Base-by-base conservation (phyloP, 2,797 vertebrate species). In the Scolopax bukidnonensis region DNA sequence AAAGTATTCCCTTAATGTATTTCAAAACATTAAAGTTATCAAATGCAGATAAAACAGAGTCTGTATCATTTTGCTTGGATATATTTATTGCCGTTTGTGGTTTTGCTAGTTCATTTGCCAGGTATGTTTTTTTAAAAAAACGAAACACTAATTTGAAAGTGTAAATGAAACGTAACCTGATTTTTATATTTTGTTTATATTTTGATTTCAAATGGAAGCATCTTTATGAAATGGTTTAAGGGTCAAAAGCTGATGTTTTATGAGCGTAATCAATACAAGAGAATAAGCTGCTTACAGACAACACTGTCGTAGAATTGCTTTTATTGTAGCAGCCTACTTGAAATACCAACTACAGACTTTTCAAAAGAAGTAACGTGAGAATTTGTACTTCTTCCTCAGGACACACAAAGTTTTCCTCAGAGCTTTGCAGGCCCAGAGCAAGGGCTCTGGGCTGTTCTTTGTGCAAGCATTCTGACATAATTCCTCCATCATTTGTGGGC, bases 391-490 rank as follows among this genome's bases (percentile, higher is more conserved):
- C 28, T 60, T 85, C 54, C 48, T 71, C 47, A 10, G 51, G 48
- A 43, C 19, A n/a, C 14, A 23, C 20, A n/a, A 57, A 33, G 54
- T 57, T 23, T 33, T 33, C n/a, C n/a, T 57, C 54, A 4, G 32
- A 57, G 20, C 54, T 20, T 57, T n/a, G 50, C 50, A 51, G 15
- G 50, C 25, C 24, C 50, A 51, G 25, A 51, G 50, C 33, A 32
- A 27, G 45, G 18, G 50, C 84, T 48, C 3, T 0, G 6, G 57
- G 47, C 45, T 69, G 20, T 2, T 47, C 60, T 61, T 57, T 12
- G 16, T 0, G 0, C 50, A 65, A 59, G 38, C 10, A 0, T 43
- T 60, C 33, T 61, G 1, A 0, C 27, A 6, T 4, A 19, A 40
- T 60, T 70, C 19, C 28, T 48, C 36, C 27, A 5, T 30, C 18